Base-by-base conservation (phyloP, 2,113 vertebrate species). In the Natator depressus region DNA sequence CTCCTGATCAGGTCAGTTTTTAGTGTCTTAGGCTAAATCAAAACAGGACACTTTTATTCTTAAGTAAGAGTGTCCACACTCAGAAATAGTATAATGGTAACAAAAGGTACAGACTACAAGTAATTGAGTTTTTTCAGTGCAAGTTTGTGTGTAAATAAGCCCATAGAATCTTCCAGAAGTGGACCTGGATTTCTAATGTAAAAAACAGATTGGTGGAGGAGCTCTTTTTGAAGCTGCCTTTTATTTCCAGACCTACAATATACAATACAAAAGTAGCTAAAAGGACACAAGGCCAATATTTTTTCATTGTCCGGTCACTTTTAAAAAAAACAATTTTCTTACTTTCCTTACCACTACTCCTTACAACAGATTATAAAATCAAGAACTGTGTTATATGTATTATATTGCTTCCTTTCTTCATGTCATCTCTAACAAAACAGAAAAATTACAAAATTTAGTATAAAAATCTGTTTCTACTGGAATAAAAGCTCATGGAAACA, bases 41-140 rank as follows among this genome's bases (percentile, higher is more conserved):
- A 8, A 1, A 19, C 49, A 24, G 65, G 17, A 17, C 10, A 0
- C 25, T 25, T 46, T 25, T 46, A 10, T 17, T 8, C 4, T 35
- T 6, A 31, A 54, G 16, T 69, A 16, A n/a, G 62, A n/a, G 35
- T 69, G 35, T 69, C 31, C 62, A 20, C 35, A 69, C 31, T 31
- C 62, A n/a, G 35, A 69, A 69, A 69, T n/a, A 19, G 35, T 69
- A 69, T 69, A 35, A 69, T 7, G n/a, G 19, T 5, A 69, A 69
- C 35, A 19, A 69, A 69, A 69, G 62, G 62, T n/a, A 14, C 62
- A 69, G 14, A 19, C 57, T 62, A 62, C 31, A 69, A 69, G 35
- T 69, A 17, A n/a, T 69, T 20, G 4, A 27, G 24, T 27, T 57
- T 57, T 57, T 57, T 57, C 29, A 6, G 6, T n/a, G 31, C 62